Evolutionary conservation across 1,140 invertebrate genomes (phyloP).

Genomic region (Venturia canescens): DNA sequence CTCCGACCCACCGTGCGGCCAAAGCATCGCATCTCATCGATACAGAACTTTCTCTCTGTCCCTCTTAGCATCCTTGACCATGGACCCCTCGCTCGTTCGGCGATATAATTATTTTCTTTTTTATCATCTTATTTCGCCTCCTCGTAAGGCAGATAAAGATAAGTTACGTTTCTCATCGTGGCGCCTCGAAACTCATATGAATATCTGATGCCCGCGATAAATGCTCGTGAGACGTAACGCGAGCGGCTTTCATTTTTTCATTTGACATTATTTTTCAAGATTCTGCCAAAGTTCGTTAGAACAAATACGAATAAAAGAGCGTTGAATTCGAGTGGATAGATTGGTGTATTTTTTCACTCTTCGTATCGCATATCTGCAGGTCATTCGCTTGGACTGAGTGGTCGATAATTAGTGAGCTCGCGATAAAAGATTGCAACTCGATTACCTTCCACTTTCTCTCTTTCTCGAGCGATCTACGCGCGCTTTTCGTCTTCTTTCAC

Average conservation of each 20-base stretch:
- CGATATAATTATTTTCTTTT: conserved; percentile 73
- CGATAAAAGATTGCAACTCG: conserved; percentile 31
- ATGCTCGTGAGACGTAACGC: not conserved
- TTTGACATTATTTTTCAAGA: no score
- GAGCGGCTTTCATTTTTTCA: not conserved
- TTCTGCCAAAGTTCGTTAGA: no score
- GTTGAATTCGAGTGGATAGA: not conserved
- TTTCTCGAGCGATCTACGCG: conserved; percentile 11
- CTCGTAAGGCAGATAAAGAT: conserved; percentile 15
- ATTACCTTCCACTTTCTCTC: not conserved
- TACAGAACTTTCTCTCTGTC: conserved; percentile 55
- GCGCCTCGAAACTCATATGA: conserved; percentile 5
- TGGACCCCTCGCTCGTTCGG: conserved; percentile 60
- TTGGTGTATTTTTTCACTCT: not conserved
- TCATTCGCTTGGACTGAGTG: not conserved
- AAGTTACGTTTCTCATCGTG: not conserved
- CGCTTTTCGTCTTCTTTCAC: conserved; percentile 17
- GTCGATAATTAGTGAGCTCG: not conserved
- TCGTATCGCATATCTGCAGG: not conserved
- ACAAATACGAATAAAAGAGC: no score
- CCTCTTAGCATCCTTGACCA: conserved; percentile 65
- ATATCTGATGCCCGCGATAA: not conserved
- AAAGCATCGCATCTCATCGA: conserved; percentile 40
- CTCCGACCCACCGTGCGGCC: conserved; percentile 67
- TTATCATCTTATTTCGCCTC: conserved; percentile 53